Evolutionary conservation across 2,888 invertebrate species (phyloP), one percentile per base, ranked within the genome.

Genomic region (Herminia tarsipennalis): DNA sequence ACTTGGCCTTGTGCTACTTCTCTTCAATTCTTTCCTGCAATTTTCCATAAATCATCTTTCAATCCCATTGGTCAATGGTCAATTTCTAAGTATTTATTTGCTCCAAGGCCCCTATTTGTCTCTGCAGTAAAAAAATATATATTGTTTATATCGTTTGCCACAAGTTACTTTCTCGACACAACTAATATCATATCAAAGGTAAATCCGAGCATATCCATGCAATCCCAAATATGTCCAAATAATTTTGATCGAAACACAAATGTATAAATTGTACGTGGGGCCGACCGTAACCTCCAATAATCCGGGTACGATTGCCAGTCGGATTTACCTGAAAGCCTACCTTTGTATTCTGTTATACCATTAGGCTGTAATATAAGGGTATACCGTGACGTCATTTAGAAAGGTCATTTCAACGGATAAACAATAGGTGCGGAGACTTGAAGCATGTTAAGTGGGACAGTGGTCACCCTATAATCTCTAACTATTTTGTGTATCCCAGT

Each of bases 291-390:
- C 47, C 43, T 36, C 40, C 27, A 17, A 36, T 66, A 63, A 63
- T 66, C 62, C 62, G 41, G 56, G 49, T 44, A 37, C 56, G 57
- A 63, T 63, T 66, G 66, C 62, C 33, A 27, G 35, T 6, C 20
- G 50, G 66, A 61, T 63, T 43, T 63, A 63, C 66, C 57, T 56
- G 37, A 18, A 21, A 32, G 16, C 62, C 47, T 35, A 33, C 66
- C 48, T 66, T 61, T 62, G 63, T 63, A 38, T 52, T 49, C 56
- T 53, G 66, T 56, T 61, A 53, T 51, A 41, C 53, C 50, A 56
- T 63, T 56, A 61, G 45, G 25, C 22, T 14, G 5, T 42, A 35
- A 66, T 45, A 56, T 52, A 44, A 66, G 13, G 9, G 30, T 24
- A 24, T 27, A 50, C 27, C 20, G 43, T 61, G 56, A 61, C 47